phyloP scores from a whole-genome alignment of 2,113 vertebrate genomes.

The Nicator chloris region DNA sequence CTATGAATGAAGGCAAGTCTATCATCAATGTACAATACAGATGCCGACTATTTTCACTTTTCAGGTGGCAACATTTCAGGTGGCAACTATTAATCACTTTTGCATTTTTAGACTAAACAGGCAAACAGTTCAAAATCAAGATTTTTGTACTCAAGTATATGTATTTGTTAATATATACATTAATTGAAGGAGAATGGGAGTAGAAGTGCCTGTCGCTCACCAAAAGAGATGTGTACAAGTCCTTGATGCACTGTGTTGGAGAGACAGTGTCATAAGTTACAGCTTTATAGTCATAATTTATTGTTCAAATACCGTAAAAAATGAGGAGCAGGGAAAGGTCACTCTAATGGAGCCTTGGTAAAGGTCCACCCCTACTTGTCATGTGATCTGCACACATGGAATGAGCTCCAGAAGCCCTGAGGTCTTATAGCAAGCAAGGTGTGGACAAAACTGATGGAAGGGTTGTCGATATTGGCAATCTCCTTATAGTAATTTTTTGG shows the following conservation, averaged over 20 bases:
- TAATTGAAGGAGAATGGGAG: slow-evolving; percentile 25
- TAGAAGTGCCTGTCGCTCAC: not conserved
- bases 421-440: not conserved
- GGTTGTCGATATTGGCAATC: not conserved
- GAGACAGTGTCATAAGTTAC: not conserved
- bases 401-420: not conserved
- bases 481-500: not conserved
- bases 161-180: not conserved
- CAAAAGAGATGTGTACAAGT: not conserved
- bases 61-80: slow-evolving; percentile 24
- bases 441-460: not conserved
- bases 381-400: not conserved
- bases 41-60: not conserved
- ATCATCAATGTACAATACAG: slow-evolving; percentile 27
- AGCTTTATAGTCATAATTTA: not conserved
- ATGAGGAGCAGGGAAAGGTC: not conserved
- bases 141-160: not conserved
- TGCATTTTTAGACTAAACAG: slow-evolving; percentile 42
- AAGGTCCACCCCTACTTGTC: not conserved
- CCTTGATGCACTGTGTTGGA: not conserved
- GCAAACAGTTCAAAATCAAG: slow-evolving; percentile 5
- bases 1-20: slow-evolving; percentile 23
- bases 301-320: not conserved
- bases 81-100: slow-evolving; percentile 54
- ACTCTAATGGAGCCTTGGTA: not conserved